A percentile compares a stretch with the other conserved stretches of the same genome.
Evolutionary conservation across 2,797 vertebrate genomes (phyloP).

Genomic region (Capromys pilorides): DNA sequence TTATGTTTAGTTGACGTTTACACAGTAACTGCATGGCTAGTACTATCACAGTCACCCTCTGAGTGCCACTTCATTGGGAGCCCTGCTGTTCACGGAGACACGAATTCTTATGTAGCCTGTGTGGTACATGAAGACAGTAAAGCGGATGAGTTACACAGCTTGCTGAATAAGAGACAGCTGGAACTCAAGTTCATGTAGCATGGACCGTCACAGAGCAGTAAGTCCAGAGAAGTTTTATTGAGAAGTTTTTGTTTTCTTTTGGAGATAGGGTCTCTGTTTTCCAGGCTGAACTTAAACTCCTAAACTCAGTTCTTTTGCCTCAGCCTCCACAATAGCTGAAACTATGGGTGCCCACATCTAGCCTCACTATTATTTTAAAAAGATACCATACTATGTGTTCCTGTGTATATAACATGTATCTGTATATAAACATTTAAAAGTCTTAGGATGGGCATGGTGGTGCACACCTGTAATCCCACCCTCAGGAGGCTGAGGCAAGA

Average conservation of each 20-base stretch:
- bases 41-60: not conserved
- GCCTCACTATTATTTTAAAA: slow-evolving; percentile 43
- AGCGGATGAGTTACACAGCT: not conserved
- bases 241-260: not conserved
- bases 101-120: not conserved
- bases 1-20: not conserved
- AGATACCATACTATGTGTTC: not conserved
- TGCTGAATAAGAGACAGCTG: slow-evolving; percentile 2
- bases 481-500: not conserved
- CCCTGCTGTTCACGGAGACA: not conserved
- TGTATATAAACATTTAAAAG: not conserved
- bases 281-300: not conserved
- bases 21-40: not conserved
- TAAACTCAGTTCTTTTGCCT: not conserved
- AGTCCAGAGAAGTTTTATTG: not conserved
- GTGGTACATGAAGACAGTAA: slow-evolving; percentile 15
- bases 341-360: not conserved
- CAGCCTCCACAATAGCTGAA: not conserved
- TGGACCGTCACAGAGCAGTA: not conserved
- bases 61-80: not conserved
- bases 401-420: not conserved
- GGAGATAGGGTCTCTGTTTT: not conserved
- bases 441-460: not conserved
- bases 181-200: not conserved
- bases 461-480: not conserved